These are phyloP conservation scores for Forbesichthys papilliferus DNA, from an alignment of 2,113 vertebrate species.

Conservation along the genomic window DNA sequence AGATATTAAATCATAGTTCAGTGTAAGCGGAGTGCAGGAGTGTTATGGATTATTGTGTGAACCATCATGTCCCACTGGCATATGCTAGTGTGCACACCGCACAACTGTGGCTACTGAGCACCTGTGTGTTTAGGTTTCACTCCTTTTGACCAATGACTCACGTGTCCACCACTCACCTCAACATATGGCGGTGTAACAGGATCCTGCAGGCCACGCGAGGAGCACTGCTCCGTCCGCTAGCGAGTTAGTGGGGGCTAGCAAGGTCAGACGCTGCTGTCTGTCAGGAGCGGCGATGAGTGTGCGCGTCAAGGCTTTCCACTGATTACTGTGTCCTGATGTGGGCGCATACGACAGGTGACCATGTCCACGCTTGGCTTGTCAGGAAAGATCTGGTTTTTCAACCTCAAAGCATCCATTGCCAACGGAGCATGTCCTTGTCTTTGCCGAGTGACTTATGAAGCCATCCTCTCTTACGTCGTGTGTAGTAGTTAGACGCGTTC, in stretches of 20 bases:
- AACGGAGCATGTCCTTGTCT: constrained; percentile 27
- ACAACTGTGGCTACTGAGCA: no score
- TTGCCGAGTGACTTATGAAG: constrained; percentile 46
- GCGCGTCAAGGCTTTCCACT: constrained; percentile 26
- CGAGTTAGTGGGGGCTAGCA: background rate
- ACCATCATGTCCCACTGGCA: constrained; percentile 3
- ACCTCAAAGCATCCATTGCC: constrained; percentile 22
- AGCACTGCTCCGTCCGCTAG: background rate
- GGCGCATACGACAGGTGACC: constrained; percentile 9
- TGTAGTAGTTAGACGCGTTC: no score
- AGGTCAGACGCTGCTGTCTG: constrained; percentile 1
- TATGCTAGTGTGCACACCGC: background rate
- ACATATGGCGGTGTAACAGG: background rate
- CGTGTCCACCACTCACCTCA: background rate
- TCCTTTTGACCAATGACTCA: background rate
- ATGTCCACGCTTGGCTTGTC: constrained; percentile 10
- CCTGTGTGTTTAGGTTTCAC: no score
- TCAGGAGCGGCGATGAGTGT: constrained; percentile 41
- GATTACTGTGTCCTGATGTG: constrained; percentile 17
- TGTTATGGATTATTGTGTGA: background rate
- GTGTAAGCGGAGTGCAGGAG: background rate
- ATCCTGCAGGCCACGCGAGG: background rate
- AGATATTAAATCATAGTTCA: constrained; percentile 12
- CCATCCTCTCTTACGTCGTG: background rate
- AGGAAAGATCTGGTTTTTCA: constrained; percentile 25